A percentile compares a stretch with the other conserved stretches of the same genome.
These are phyloP conservation scores for Drosophila baimaii DNA, from an alignment of 1,140 invertebrate species.

Conservation along the genomic window DNA sequence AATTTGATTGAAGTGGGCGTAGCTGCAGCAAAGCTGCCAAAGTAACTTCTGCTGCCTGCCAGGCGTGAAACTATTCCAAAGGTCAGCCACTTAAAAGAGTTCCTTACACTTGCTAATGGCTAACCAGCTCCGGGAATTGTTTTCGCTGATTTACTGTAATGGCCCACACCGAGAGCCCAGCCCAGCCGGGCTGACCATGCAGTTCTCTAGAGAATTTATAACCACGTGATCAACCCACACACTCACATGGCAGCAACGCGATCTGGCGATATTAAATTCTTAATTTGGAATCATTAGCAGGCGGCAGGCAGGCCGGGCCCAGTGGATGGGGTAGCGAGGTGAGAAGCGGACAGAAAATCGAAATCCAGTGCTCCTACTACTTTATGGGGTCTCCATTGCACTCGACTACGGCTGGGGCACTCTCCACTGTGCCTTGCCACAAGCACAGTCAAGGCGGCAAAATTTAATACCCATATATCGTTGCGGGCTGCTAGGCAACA, in stretches of 20 bases:
- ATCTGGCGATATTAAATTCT: slow-evolving; percentile 77
- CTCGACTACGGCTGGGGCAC: not conserved
- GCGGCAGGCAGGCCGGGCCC: slow-evolving; percentile 26
- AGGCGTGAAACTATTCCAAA: slow-evolving; percentile 76
- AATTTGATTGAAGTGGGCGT: slow-evolving; percentile 82
- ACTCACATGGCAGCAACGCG: slow-evolving; percentile 37
- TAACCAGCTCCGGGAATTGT: slow-evolving; percentile 25
- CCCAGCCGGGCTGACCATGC: slow-evolving; percentile 11
- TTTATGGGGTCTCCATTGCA: slow-evolving; percentile 14
- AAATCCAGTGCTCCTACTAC: slow-evolving; percentile 2
- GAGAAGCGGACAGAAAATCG: not conserved
- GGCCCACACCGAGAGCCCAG: slow-evolving; percentile 34
- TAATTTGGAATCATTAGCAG: slow-evolving; percentile 84
- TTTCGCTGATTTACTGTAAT: slow-evolving; percentile 69
- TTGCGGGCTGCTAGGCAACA: slow-evolving; percentile 51
- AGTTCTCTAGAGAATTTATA: slow-evolving; percentile 68
- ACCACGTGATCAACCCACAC: slow-evolving; percentile 40
- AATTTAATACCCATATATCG: slow-evolving; percentile 82
- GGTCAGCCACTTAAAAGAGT: slow-evolving; percentile 55
- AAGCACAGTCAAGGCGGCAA: slow-evolving; percentile 58
- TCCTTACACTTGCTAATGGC: slow-evolving; percentile 63
- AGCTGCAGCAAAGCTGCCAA: slow-evolving; percentile 25
- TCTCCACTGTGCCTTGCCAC: slow-evolving; percentile 26
- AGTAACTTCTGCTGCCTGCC: slow-evolving; percentile 31
- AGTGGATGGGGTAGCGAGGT: not conserved